Evolutionary conservation across 2,888 invertebrate genomes (phyloP), one percentile per base, ranked within the genome.

Genomic region (Hydroisotoma schaefferi): DNA sequence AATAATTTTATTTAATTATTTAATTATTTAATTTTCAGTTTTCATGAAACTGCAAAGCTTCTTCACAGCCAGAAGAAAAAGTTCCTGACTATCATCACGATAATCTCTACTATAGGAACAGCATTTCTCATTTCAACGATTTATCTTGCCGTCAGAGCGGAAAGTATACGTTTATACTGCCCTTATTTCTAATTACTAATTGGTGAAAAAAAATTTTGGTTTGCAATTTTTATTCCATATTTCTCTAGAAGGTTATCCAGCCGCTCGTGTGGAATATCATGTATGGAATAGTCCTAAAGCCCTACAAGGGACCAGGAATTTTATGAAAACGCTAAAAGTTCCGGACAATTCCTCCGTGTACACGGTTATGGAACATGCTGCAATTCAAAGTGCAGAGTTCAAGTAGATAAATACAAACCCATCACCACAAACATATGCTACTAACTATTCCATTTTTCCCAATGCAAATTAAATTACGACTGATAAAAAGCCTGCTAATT

Each of bases 331-430:
- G 22, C 23, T 56, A 2, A 47, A 6, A 2, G 56, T 26, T 26
- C 56, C 48, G 1, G 25, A 56, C 38, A 56, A 48, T 18, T 37
- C 56, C 8, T 48, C 56, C 2, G 18, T 56, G 4, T 56, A 27
- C 18, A 56, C 56, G 12, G 37, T 48, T 2, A 56, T 56, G 56
- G 56, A 56, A 48, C 56, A 56, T 27, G 55, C 55, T 23, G 47
- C 37, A n/a, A n/a, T n/a, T n/a, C n/a, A n/a, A n/a, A n/a, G n/a
- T n/a, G n/a, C n/a, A n/a, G n/a, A n/a, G n/a, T n/a, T n/a, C n/a
- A n/a, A n/a, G n/a, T n/a, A n/a, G n/a, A n/a, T n/a, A n/a, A n/a
- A n/a, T n/a, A n/a, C n/a, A n/a, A n/a, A n/a, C n/a, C n/a, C n/a
- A n/a, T n/a, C n/a, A n/a, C n/a, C n/a, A n/a, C n/a, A n/a, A n/a